These are phyloP conservation scores for Drosophila orena DNA, from an alignment of 1,140 invertebrate genomes.

Conservation along the genomic window DNA sequence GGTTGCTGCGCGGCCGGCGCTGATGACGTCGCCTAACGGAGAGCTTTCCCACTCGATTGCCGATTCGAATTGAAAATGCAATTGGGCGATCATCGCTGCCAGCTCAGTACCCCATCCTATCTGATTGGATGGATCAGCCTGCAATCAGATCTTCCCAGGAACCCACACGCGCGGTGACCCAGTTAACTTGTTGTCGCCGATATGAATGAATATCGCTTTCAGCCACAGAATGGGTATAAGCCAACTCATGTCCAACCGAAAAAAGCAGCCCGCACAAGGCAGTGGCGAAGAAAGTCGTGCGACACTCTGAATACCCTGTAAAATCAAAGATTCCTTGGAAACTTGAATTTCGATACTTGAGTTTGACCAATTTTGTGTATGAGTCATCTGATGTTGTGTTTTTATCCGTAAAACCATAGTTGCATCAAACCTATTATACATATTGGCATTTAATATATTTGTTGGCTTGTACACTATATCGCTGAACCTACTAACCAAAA, in stretches of 20 bases:
- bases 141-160: conserved; percentile 48
- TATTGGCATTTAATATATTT: no score
- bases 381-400: no score
- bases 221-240: conserved; percentile 16
- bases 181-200: conserved; percentile 58
- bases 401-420: no score
- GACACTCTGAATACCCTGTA: conserved; percentile 10
- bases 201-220: conserved; percentile 57
- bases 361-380: no score
- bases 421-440: no score
- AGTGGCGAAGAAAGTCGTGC: background rate
- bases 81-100: conserved; percentile 38
- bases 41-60: conserved; percentile 54
- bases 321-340: background rate
- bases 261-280: background rate
- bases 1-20: conserved; percentile 45
- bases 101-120: background rate
- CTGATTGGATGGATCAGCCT: conserved; percentile 6
- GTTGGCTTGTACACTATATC: no score
- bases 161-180: conserved; percentile 65
- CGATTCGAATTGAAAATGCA: conserved; percentile 65
- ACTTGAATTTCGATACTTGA: no score
- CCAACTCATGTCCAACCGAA: conserved; percentile 27
- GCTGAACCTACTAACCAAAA: no score
- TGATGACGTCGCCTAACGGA: conserved; percentile 66